Evolutionary conservation across 2,888 invertebrate species (phyloP), one percentile per base, ranked within the genome.

Genomic region (Homarus gammarus): DNA sequence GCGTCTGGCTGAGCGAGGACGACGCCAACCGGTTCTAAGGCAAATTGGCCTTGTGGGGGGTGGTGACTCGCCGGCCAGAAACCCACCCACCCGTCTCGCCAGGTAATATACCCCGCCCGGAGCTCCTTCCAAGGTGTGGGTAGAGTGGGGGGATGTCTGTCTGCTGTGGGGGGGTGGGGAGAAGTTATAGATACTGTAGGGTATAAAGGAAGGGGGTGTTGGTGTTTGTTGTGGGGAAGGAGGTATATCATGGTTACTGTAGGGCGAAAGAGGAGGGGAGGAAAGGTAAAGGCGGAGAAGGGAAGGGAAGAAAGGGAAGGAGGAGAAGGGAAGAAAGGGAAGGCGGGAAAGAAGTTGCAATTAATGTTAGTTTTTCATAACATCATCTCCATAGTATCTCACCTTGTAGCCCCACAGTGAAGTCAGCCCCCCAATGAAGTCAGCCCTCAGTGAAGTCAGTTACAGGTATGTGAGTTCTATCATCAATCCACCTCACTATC

Each of bases 21-120:
- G 87, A 87, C 87, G 88, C 84, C 88, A 84, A 84, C 88, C 88
- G 83, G 84, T 88, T 84, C 77, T 78, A 83, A 77, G 88, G 88
- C 88, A 88, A 88, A 88, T 88, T 88, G 88, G 88, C 88, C 78
- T 75, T 31, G 78, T 84, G 27, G 88, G 88, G 88, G 88, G 88
- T 84, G 75, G 88, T 88, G 88, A 88, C 77, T 33, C 84, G 88
- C 84, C 78, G 88, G 38, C 78, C 44, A 77, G 88, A 77, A 88
- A 82, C n/a, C 87, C 38, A 33, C 56, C 8, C 70, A 18, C 27
- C n/a, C 22, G 64, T 27, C 82, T 18, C 68, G 36, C 38, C 18
- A n/a, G n/a, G 61, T 27, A 27, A 10, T 18, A 27, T 64, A 27
- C 10, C 61, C 18, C 61, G 61, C 61, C 61, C 61, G 61, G 61